Conservation (phyloP, 1,140 invertebrate genomes). For the Pissodes strobi region DNA sequence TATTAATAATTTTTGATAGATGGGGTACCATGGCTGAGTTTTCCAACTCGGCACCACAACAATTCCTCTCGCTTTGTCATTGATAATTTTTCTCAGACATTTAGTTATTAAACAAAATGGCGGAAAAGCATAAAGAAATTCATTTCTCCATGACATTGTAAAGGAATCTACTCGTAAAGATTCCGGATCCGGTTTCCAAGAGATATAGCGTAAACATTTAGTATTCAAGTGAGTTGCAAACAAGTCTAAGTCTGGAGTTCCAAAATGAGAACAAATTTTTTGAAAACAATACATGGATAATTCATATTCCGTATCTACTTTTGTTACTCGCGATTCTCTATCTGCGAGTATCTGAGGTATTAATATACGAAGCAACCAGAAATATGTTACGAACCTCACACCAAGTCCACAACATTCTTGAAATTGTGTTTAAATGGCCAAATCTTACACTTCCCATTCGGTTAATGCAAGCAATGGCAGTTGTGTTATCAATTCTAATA, state of each 20-base stretch:
- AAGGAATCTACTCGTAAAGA: slow-evolving; percentile 1
- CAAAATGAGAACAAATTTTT: slow-evolving; percentile 3
- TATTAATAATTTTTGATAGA: slow-evolving; percentile 18
- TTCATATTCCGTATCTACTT: too few species aligned
- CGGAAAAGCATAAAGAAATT: slow-evolving; percentile 20
- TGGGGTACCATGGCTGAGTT: slow-evolving; percentile 22
- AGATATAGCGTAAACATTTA: slow-evolving; percentile 18
- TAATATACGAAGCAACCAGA: neutral
- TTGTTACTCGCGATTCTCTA: neutral
- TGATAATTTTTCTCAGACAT: slow-evolving; percentile 21
- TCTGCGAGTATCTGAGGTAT: neutral
- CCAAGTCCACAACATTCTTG: too few species aligned
- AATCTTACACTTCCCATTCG: too few species aligned
- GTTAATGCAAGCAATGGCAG: too few species aligned
- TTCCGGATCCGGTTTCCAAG: neutral
- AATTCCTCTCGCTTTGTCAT: slow-evolving; percentile 21
- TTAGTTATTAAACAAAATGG: slow-evolving; percentile 14
- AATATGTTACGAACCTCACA: too few species aligned
- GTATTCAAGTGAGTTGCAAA: slow-evolving; percentile 22
- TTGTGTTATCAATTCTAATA: too few species aligned
- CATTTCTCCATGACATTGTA: too few species aligned
- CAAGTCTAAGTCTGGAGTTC: slow-evolving; percentile 18
- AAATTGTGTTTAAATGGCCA: slow-evolving; percentile 3
- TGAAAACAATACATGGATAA: too few species aligned
- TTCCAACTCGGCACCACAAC: slow-evolving; percentile 20